Evolutionary conservation across 2,113 vertebrate genomes (phyloP).

Genomic region (Serinus canaria): DNA sequence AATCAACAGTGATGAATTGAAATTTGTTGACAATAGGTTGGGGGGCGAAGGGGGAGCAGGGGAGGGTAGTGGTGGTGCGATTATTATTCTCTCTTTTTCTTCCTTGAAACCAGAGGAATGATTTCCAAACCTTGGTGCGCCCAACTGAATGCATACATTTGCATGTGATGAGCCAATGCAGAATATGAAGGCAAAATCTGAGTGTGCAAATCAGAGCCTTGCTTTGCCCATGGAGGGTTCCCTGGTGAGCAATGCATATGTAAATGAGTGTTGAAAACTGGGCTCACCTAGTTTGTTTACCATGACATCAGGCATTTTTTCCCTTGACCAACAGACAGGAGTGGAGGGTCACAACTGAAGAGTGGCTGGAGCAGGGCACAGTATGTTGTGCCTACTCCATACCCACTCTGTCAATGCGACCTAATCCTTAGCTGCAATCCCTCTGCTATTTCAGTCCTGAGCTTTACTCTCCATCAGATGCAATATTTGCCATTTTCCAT

Average conservation of each 20-base stretch:
- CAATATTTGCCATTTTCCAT: constrained; percentile 29
- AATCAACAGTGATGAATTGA: constrained; percentile 76
- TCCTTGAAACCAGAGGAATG: constrained; percentile 41
- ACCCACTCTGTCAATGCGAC: accelerated
- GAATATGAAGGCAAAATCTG: neutral
- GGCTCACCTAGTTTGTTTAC: neutral
- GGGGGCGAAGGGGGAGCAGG: neutral
- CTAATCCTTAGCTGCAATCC: neutral
- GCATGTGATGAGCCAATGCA: neutral
- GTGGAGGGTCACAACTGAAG: neutral
- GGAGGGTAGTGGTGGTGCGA: neutral
- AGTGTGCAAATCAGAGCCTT: constrained; percentile 18
- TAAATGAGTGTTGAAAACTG: neutral
- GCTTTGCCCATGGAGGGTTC: neutral
- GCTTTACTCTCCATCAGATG: neutral
- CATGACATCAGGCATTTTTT: accelerated
- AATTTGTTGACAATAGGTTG: constrained; percentile 54
- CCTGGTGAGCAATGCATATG: neutral
- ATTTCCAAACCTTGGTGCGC: constrained; percentile 18
- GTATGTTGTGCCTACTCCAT: neutral
- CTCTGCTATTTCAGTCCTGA: neutral
- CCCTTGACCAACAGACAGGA: neutral
- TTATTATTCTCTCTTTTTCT: constrained; percentile 55
- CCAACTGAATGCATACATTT: constrained; percentile 21
- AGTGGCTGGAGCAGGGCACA: neutral